phyloP scores from a whole-genome alignment of 2,888 invertebrate genomes.

The Mactromeris polynyma region DNA sequence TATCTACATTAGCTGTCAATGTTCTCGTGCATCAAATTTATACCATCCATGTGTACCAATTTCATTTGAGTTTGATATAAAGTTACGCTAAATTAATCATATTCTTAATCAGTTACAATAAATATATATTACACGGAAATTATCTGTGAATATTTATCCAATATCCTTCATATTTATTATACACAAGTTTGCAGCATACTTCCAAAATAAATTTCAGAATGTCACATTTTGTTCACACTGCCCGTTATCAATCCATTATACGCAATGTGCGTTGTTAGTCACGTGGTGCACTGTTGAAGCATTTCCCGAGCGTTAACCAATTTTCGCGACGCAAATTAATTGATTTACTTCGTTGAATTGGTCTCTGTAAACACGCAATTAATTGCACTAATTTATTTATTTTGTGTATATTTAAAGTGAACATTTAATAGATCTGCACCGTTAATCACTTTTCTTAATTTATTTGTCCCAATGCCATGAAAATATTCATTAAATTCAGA shows the following conservation, averaged over 20 bases:
- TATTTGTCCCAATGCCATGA: background rate
- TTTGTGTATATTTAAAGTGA: background rate
- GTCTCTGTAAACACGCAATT: background rate
- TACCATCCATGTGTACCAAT: background rate
- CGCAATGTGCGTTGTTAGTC: background rate
- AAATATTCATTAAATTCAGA: background rate
- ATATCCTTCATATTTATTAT: background rate
- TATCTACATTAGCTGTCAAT: background rate
- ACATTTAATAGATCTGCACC: background rate
- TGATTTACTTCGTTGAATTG: background rate
- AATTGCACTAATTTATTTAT: background rate
- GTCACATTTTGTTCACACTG: background rate
- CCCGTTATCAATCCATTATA: background rate
- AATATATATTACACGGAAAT: background rate
- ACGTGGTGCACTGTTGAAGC: background rate
- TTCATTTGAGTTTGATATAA: background rate
- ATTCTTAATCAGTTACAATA: background rate
- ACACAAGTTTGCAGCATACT: background rate
- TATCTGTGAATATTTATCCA: background rate
- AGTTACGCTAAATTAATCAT: background rate
- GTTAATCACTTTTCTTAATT: background rate
- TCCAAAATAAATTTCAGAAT: background rate
- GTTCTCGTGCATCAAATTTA: background rate
- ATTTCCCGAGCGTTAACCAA: constrained; percentile 19
- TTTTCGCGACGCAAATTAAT: constrained; percentile 14